These are phyloP conservation scores for Apotomis capreana DNA, from an alignment of 2,888 invertebrate species.

Conservation along the genomic window DNA sequence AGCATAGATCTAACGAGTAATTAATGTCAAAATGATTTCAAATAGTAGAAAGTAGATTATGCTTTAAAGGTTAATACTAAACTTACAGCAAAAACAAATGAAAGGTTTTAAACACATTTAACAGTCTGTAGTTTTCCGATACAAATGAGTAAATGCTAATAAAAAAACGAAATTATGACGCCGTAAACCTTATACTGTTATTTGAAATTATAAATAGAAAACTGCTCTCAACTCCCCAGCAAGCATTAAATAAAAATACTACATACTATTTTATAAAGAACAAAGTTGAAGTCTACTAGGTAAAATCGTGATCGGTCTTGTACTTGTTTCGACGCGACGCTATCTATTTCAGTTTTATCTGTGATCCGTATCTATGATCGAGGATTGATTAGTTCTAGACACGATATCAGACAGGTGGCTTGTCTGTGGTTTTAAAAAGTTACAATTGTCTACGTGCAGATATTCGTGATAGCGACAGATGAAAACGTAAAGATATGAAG, in stretches of 20 bases:
- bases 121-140: no score
- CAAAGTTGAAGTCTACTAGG: conserved; percentile 14
- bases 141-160: no score
- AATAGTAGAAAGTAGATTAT: no score
- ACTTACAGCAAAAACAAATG: no score
- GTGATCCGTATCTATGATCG: conserved; percentile 25
- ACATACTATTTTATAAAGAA: neutral
- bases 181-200: no score
- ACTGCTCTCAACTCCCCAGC: no score
- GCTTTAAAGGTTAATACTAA: no score
- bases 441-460: conserved; percentile 12
- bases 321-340: conserved; percentile 11
- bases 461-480: conserved; percentile 21
- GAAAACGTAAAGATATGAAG: conserved; percentile 7
- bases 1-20: no score
- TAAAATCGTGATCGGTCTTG: conserved; percentile 25
- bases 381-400: conserved; percentile 36
- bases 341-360: conserved; percentile 37
- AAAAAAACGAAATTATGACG: no score
- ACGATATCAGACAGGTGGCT: conserved; percentile 33
- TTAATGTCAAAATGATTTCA: no score
- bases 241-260: neutral
- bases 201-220: no score
- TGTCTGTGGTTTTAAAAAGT: conserved; percentile 21
- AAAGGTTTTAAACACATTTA: no score